Base-by-base conservation (phyloP, 30 jellyfish, hydroid and myxozoan genomes). In the Turritopsis dohrnii region DNA sequence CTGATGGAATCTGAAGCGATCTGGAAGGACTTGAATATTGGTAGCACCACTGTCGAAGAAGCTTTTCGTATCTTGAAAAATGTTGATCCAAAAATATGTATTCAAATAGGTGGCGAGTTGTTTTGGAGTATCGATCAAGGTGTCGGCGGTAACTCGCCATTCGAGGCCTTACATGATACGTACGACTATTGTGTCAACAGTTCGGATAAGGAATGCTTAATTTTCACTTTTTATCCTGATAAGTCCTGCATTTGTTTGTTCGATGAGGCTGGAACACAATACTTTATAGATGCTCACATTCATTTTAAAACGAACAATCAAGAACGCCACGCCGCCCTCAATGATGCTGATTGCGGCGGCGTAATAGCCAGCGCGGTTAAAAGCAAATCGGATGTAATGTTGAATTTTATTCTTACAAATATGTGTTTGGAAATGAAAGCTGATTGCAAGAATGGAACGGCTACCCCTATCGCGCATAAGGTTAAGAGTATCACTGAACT, bases 391-490 rank as follows among this genome's bases (percentile, higher is more conserved):
- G 85, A 79, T 53, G 30, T 29, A 8, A 79, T 79, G 85, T 79
- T 79, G 79, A 53, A 79, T 79, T 79, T 29, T 53, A 79, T 79
- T 28, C 52, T 79, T 23, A 79, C 85, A 13, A 31, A 53, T 22
- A 79, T 79, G 85, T 79, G 85, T 53, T 52, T 53, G 19, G 85
- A 79, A 52, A 79, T 79, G 76, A 79, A 79, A 29, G 79, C 80
- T 1, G 53, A 31, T 79, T 22, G 24, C 13, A 79, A 52, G 53
- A 29, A 31, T 79, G 85, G 85, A 8, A 79, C 79, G 17, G 85
- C 83, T 20, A 52, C 29, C 19, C 85, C 29, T 28, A 22, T 79
- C 30, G 18, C 22, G 0, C 53, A 74, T 21, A 74, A 74, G 27
- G 60, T 4, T 21, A 24, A 74, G 31, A 3, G 5, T 28, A 22